A percentile compares a stretch with the other conserved stretches of the same genome.
These are phyloP conservation scores for Nothoprocta perdicaria DNA, from an alignment of 2,113 vertebrate species.

Conservation along the genomic window DNA sequence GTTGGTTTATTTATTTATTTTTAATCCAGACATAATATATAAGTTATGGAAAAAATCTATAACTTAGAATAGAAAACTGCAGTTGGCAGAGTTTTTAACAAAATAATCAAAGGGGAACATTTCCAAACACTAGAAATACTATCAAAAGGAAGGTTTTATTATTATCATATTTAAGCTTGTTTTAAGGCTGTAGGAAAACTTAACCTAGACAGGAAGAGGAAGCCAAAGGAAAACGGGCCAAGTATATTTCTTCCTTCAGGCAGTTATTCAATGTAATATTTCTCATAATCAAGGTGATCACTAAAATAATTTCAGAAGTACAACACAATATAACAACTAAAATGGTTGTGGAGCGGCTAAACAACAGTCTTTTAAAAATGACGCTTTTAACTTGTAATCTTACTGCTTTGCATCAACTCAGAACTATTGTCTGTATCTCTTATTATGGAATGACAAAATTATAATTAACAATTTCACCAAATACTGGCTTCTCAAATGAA, in stretches of 20 bases:
- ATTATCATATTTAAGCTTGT: neutral
- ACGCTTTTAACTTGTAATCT: neutral
- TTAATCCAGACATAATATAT: constrained; percentile 19
- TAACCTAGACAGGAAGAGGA: neutral
- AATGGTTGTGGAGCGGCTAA: neutral
- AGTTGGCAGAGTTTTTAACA: neutral
- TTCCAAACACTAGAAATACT: neutral
- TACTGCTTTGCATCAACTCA: neutral
- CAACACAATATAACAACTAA: neutral
- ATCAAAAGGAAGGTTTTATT: neutral
- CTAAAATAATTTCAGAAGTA: neutral
- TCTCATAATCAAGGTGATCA: neutral
- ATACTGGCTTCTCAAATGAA: constrained; percentile 32
- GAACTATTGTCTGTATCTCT: neutral
- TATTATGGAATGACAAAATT: neutral
- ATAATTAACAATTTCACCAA: constrained; percentile 38
- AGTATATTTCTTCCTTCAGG: neutral
- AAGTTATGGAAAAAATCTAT: neutral
- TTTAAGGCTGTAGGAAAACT: neutral
- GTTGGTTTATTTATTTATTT: neutral
- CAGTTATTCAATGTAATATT: neutral
- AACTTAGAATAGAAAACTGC: neutral
- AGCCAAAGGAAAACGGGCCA: neutral
- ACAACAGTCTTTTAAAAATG: neutral
- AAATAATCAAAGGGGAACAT: neutral